Evolutionary conservation across 1,140 invertebrate species (phyloP).

Genomic region (Notospermus geniculatus): DNA sequence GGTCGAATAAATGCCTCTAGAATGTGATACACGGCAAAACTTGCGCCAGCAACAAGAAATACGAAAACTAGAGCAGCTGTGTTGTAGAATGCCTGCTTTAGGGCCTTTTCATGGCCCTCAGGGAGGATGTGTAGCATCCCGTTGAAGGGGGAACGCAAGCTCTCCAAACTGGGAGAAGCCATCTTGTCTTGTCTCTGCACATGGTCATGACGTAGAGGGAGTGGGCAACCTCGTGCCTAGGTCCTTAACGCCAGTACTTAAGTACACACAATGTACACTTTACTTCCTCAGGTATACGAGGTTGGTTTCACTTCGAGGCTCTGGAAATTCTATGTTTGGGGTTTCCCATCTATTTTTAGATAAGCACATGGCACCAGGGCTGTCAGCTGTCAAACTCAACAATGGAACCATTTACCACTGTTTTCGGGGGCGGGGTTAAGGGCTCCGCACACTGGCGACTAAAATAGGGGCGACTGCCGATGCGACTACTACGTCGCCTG

Average conservation of each 20-base stretch:
- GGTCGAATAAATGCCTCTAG: constrained; percentile 89
- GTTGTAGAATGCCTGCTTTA: constrained; percentile 55
- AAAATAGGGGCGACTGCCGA: too few relatives aligned
- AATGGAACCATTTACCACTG: too few relatives aligned
- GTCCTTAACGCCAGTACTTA: background rate
- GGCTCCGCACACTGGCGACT: too few relatives aligned
- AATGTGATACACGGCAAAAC: constrained; percentile 74
- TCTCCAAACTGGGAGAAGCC: constrained; percentile 32
- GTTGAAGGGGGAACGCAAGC: constrained; percentile 26
- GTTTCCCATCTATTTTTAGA: too few relatives aligned
- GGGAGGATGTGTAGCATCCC: constrained; percentile 44
- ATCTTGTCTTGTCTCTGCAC: constrained; percentile 19
- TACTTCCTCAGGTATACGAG: background rate
- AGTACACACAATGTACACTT: background rate
- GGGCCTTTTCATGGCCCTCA: constrained; percentile 70
- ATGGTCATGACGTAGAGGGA: background rate
- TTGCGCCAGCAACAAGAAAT: constrained; percentile 37
- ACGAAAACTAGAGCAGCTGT: constrained; percentile 52
- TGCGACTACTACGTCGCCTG: too few relatives aligned
- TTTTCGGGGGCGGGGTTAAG: too few relatives aligned
- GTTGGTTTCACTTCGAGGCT: constrained; percentile 6
- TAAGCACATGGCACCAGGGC: too few relatives aligned
- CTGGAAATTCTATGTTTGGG: too few relatives aligned
- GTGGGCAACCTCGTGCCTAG: background rate
- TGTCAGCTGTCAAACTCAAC: too few relatives aligned